phyloP scores from a whole-genome alignment of 37 sponge, comb jelly and placozoan genomes.

The Halisarca cf. caerulea region DNA sequence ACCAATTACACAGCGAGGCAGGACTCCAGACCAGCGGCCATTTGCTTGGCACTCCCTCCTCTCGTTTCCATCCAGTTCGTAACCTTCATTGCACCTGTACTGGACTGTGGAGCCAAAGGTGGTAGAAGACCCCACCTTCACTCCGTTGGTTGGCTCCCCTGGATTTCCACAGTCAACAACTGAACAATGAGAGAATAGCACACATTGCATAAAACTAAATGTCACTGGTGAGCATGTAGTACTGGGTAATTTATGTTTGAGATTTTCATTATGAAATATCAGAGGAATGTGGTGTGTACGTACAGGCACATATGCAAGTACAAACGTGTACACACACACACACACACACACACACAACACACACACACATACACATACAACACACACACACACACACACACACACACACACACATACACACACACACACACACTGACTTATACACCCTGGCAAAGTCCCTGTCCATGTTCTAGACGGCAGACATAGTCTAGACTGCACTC shows the following conservation, averaged over 20 bases:
- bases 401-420: neutral
- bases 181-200: neutral
- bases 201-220: neutral
- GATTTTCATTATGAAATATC: neutral
- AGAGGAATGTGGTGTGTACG: neutral
- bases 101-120: slow-evolving; percentile 14
- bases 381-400: slow-evolving; percentile 16
- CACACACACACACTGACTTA: neutral
- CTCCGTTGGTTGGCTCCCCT: slow-evolving; percentile 33
- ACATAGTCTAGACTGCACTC: neutral
- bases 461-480: neutral
- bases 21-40: slow-evolving; percentile 28
- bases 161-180: slow-evolving; percentile 10
- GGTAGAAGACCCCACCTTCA: neutral
- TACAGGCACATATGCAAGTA: too few species aligned
- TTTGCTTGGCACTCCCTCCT: neutral
- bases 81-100: slow-evolving; percentile 35
- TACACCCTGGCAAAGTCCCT: neutral
- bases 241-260: neutral
- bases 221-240: neutral
- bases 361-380: neutral
- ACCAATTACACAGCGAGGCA: slow-evolving; percentile 27
- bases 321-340: too few species aligned
- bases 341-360: neutral
- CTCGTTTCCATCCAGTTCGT: slow-evolving; percentile 21